Evolutionary conservation across 2,888 invertebrate genomes (phyloP), one percentile per base, ranked within the genome.

Genomic region (Sesia bembeciformis): DNA sequence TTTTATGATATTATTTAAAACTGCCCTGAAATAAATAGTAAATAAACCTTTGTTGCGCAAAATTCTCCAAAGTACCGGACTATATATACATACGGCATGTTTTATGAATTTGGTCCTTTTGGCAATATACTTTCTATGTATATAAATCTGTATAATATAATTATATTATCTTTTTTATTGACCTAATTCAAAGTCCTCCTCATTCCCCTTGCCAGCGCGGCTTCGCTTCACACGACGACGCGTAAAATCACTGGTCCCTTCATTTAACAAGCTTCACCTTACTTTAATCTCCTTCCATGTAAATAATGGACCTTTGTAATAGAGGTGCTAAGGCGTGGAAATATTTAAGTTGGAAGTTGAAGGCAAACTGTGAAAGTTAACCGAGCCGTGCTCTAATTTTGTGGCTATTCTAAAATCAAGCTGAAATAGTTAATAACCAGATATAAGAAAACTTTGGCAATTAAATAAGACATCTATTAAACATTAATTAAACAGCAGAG

Each of bases 181-280:
- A 23, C 23, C 23, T 23, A 23, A 23, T 23, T 23, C 23, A 23
- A 23, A 46, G 23, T 8, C n/a, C 8, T 0, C 46, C 46, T 46
- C 23, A 46, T 46, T 23, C n/a, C 46, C 23, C 46, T 5, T 46
- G 46, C 6, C 46, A 46, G 46, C 46, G n/a, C 23, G 46, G 46
- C 46, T 46, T 46, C 46, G 46, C 46, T 8, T 46, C 8, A 23
- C n/a, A 40, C 52, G 40, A 5, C 41, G 54, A 53, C 50, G 59
- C 57, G 53, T 52, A 46, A 59, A 57, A 57, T 53, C 40, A 53
- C 50, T 54, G 49, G 53, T 50, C 51, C 53, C 56, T 54, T 54
- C 54, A 53, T 53, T 57, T 57, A 53, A 53, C 50, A 55, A 50
- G 51, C 43, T 42, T 43, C 49, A 50, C 46, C 41, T 41, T 46